Conservation (phyloP, 2,888 invertebrate species). For the Diarsia mendica region DNA sequence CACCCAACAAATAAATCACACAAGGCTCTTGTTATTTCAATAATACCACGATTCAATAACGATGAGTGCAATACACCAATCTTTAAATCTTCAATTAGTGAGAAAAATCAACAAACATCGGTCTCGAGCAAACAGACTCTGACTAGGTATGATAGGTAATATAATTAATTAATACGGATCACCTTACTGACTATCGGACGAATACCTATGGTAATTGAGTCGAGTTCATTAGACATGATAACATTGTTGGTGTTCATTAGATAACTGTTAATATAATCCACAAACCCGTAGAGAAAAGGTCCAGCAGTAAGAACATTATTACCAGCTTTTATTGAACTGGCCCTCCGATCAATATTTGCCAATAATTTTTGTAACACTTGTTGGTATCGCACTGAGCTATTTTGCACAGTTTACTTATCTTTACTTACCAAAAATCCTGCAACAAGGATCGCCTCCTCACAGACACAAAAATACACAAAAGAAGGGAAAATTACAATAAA, state of each 20-base stretch:
- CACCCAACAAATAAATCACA: background rate
- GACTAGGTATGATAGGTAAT: conserved; percentile 68
- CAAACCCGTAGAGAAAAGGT: no score
- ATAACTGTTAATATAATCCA: no score
- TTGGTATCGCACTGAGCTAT: no score
- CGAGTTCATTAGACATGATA: conserved; percentile 14
- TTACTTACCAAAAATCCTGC: no score
- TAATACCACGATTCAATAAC: background rate
- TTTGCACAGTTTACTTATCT: no score
- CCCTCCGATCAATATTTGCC: no score
- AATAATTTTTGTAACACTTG: no score
- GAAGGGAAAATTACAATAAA: no score
- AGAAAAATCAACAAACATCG: conserved; percentile 32
- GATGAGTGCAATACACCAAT: conserved; percentile 20
- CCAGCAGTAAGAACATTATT: no score
- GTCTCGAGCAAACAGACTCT: conserved; percentile 69
- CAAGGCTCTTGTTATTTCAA: background rate
- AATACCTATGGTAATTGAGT: conserved; percentile 33
- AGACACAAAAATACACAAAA: no score
- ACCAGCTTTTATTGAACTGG: no score
- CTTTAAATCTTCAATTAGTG: conserved; percentile 27
- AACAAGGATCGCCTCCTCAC: no score
- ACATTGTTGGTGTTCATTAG: background rate
- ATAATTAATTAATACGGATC: conserved; percentile 70
- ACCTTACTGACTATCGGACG: conserved; percentile 4